Percentiles rank a stretch among this genome's conserved stretches.
phyloP scores from a whole-genome alignment of 2,797 vertebrate species.

The Neopelma chrysocephalum region DNA sequence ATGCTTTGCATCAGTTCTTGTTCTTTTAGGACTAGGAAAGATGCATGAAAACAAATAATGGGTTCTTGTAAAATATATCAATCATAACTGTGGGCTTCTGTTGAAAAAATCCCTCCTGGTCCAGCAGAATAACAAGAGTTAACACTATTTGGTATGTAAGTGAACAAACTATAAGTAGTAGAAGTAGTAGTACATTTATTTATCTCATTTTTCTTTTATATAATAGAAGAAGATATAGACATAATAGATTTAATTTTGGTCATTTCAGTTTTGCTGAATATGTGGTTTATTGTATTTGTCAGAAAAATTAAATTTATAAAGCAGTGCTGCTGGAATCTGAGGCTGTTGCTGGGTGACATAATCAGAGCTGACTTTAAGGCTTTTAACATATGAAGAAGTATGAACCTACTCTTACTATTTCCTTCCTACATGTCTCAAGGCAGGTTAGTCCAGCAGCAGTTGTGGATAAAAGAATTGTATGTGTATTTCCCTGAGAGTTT shows the following conservation, averaged over 20 bases:
- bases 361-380: not conserved
- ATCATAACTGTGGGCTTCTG: not conserved
- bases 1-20: not conserved
- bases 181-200: not conserved
- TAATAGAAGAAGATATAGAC: not conserved
- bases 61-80: not conserved
- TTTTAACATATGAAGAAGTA: not conserved
- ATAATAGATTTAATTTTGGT: not conserved
- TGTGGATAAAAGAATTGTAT: not conserved
- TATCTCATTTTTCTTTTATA: not conserved
- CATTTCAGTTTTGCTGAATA: not conserved
- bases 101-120: not conserved
- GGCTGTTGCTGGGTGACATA: not conserved
- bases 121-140: not conserved
- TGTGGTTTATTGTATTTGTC: not conserved
- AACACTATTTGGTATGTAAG: not conserved
- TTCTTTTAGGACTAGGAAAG: not conserved
- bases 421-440: not conserved
- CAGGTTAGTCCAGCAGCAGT: not conserved
- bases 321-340: not conserved
- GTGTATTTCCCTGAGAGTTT: not conserved
- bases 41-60: not conserved
- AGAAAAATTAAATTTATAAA: not conserved
- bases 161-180: not conserved
- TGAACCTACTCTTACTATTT: fast-evolving